Evolutionary conservation across 2,797 vertebrate species (phyloP).

Genomic region (Macrochelys suwanniensis): DNA sequence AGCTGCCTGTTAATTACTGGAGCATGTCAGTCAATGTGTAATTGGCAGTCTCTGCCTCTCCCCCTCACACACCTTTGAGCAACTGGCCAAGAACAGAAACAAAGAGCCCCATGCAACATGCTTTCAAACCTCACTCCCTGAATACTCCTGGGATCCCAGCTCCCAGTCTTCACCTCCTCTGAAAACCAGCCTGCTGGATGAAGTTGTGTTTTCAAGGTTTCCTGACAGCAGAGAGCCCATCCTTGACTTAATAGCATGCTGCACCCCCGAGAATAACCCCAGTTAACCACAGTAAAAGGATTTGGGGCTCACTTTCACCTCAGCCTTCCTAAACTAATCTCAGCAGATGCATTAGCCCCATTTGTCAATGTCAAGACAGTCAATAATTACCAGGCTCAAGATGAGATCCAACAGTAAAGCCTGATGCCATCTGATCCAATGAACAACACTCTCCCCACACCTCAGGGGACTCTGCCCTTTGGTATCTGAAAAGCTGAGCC

Average conservation of each 20-base stretch:
- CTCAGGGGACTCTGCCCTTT: accelerated
- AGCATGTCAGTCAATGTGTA: background rate
- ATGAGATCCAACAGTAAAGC: background rate
- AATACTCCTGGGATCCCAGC: background rate
- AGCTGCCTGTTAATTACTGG: background rate
- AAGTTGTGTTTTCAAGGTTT: background rate
- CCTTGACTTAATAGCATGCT: accelerated
- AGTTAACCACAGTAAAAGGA: conserved; percentile 36
- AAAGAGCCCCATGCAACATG: background rate
- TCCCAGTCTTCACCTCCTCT: background rate
- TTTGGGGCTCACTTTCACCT: conserved; percentile 36
- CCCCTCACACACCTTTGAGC: background rate
- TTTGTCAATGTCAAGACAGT: background rate
- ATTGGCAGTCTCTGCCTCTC: background rate
- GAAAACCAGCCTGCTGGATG: background rate
- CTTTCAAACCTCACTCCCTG: too few species aligned
- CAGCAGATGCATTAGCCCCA: conserved; percentile 23
- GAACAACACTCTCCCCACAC: background rate
- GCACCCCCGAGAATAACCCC: background rate
- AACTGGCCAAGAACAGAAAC: too few species aligned
- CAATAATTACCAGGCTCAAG: background rate
- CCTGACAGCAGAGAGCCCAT: conserved; percentile 12
- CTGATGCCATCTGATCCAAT: accelerated
- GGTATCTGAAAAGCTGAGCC: background rate
- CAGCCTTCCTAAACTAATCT: conserved; percentile 46